Evolutionary conservation across 2,888 invertebrate genomes (phyloP).

Genomic region (Nowickia ferox): DNA sequence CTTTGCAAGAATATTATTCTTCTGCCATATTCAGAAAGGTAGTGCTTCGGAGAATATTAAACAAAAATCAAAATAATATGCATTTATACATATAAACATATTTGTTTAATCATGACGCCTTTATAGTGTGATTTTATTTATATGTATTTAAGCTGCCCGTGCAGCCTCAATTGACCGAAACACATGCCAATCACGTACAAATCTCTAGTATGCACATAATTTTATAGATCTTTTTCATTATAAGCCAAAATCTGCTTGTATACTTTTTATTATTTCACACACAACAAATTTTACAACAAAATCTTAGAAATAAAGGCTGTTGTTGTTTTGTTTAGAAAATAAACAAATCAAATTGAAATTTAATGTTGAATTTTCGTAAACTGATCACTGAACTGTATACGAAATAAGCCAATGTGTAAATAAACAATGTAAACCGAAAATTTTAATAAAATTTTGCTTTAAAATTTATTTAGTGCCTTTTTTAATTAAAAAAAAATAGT

Average conservation of each 20-base stretch:
- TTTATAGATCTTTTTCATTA: conserved; percentile 35
- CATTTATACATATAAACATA: too few species aligned
- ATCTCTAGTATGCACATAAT: conserved; percentile 1
- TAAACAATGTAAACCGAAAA: conserved; percentile 75
- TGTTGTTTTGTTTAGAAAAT: conserved; percentile 68
- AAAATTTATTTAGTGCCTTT: conserved; percentile 2
- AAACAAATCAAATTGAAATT: conserved; percentile 75
- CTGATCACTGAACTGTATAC: conserved; percentile 65
- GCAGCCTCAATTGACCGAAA: too few species aligned
- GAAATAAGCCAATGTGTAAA: conserved; percentile 76
- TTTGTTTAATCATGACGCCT: too few species aligned
- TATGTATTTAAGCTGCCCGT: too few species aligned
- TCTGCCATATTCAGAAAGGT: too few species aligned
- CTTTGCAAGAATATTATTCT: too few species aligned
- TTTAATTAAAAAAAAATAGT: neutral
- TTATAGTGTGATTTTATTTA: neutral
- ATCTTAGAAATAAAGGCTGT: conserved; percentile 8
- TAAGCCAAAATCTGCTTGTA: conserved; percentile 33
- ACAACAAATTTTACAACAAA: conserved; percentile 34
- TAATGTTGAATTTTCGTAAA: conserved; percentile 77
- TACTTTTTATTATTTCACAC: conserved; percentile 47
- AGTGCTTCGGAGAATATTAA: too few species aligned
- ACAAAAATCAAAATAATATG: too few species aligned
- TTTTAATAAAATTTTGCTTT: conserved; percentile 4
- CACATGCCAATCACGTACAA: too few species aligned